Base-by-base conservation (phyloP, 2,113 vertebrate genomes). In the Nannobrachium achirus region DNA sequence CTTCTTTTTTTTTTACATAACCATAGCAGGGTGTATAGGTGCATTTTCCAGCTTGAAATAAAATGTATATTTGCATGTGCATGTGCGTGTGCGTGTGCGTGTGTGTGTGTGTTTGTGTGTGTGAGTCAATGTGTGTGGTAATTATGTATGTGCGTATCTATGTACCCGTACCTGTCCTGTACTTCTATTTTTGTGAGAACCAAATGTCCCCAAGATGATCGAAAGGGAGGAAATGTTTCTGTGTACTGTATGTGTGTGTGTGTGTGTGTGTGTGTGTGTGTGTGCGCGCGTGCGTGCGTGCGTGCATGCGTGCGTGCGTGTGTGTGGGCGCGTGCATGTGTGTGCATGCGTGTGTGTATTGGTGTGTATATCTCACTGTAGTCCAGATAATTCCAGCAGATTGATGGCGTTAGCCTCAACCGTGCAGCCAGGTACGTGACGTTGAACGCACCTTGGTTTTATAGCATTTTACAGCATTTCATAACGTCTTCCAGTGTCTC, bases 401-500 rank as follows among this genome's bases (percentile, higher is more conserved):
- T 71, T 81, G 83, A 88, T 87, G 65, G 52, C 18, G 48, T 65
- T 59, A 63, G 64, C 41, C 25, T 70, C 70, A 80, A 82, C 63
- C 60, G n/a, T 79, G 66, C 50, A 55, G 65, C 69, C 25, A 25
- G 25, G 4, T 25, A 64, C 51, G 41, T 10, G 10, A 71, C 7
- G 11, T 41, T 80, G 67, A 85, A 80, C 16, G 70, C 58, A 45
- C 67, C 52, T 48, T 64, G 58, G 48, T 79, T 85, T 85, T 71
- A 81, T 63, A 73, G 60, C 67, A 55, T 64, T 81, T 78, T 73
- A 56, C 51, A 63, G 48, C 59, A 69, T 78, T 85, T 80, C 70
- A 73, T 63, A 64, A 64, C 56, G 45, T 77, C 86, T 78, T 81
- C 71, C 78, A 66, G 50, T 67, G 80, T 74, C 83, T 78, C 65